phyloP scores from a whole-genome alignment of 1,140 invertebrate species.

The Ooceraea biroi region DNA sequence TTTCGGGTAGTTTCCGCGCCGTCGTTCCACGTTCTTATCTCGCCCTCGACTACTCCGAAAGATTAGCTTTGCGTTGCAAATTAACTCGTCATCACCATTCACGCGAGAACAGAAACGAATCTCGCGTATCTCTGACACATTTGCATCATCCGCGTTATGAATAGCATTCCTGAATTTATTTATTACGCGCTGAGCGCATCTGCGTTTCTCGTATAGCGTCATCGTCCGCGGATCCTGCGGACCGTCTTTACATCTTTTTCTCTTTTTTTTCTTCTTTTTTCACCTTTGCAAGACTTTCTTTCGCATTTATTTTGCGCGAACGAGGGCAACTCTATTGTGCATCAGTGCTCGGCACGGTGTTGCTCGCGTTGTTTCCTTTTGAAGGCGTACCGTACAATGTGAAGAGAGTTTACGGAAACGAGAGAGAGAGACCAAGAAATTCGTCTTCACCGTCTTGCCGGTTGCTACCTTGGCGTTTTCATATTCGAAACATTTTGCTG shows the following conservation, averaged over 20 bases:
- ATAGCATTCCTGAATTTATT: slow-evolving; percentile 37
- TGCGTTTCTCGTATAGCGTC: neutral
- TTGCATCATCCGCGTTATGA: slow-evolving; percentile 20
- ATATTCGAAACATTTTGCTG: slow-evolving; percentile 52
- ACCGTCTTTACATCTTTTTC: neutral
- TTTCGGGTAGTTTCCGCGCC: neutral
- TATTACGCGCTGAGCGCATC: neutral
- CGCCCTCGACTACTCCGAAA: neutral
- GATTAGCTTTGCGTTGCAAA: slow-evolving; percentile 43
- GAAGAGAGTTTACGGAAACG: slow-evolving; percentile 27
- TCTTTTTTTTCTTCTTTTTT: slow-evolving; percentile 2
- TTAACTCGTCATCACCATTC: slow-evolving; percentile 9
- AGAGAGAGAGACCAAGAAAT: neutral
- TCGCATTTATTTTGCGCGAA: slow-evolving; percentile 26
- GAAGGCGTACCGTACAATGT: slow-evolving; percentile 33
- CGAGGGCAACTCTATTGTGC: slow-evolving; percentile 35
- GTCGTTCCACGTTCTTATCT: slow-evolving; percentile 13
- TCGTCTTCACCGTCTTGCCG: neutral
- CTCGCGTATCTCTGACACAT: slow-evolving; percentile 14
- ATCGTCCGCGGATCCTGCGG: neutral
- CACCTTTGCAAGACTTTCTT: slow-evolving; percentile 13
- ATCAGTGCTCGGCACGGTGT: neutral
- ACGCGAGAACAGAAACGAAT: neutral
- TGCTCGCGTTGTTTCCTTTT: slow-evolving; percentile 44
- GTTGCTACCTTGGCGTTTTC: slow-evolving; percentile 15